Base-by-base conservation (phyloP, 2,888 invertebrate species). In the Poecilobothrus nobilitatus region DNA sequence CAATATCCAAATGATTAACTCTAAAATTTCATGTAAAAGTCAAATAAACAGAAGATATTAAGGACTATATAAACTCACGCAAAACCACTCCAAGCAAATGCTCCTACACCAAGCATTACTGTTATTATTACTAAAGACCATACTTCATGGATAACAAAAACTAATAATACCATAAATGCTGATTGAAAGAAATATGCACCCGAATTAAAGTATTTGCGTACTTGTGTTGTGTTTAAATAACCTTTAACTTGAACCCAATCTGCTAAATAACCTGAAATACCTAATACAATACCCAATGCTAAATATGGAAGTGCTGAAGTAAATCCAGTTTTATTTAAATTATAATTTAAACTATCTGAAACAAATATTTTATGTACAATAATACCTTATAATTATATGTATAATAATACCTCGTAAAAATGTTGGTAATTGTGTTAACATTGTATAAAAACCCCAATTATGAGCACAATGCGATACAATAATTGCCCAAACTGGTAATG, bases 61-160 rank as follows among this genome's bases (percentile, higher is more conserved):
- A 12, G 18, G 18, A 33, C 1, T 53, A 66, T 37, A n/a, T 64
- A 67, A 66, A 76, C 79, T 82, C 82, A 92, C 91, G 91, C 89
- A 78, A 93, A 94, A 63, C 95, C 95, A 8, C 94, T 90, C 94
- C 95, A 95, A 0, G 95, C 93, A 79, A 95, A 94, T 0, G 95
- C 93, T 1, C 96, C 95, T 1, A 95, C 83, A 0, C 95, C 95
- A 0, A 95, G 94, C 0, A 95, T 94, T 66, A 94, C 85, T 0
- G 94, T 92, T 44, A 96, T 86, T 78, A 88, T 94, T n/a, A 88
- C 84, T n/a, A 94, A 85, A 63, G 91, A 89, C 62, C 87, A 87
- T 0, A 85, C 83, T 20, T 91, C 86, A 1, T 88, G 84, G 41
- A 87, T 79, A 4, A 91, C 83, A 76, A 90, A 92, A 1, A 92